These are phyloP conservation scores for Dusona sp. DNA, from an alignment of 2,888 invertebrate species.

Conservation along the genomic window DNA sequence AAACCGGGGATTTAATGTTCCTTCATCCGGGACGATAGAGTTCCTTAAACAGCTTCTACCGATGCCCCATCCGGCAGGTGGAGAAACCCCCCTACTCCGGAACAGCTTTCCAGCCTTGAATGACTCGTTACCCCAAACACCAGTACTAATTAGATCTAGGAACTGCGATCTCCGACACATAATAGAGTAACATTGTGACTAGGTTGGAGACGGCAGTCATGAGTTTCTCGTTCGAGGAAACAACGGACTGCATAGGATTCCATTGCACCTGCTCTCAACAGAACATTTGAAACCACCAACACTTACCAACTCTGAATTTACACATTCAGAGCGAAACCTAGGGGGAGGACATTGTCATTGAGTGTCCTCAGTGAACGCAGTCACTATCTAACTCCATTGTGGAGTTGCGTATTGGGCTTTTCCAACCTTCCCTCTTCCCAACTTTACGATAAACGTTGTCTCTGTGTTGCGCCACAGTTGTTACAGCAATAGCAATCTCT, in stretches of 20 bases:
- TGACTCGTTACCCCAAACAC: not conserved
- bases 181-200: not conserved
- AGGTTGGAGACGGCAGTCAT: constrained; percentile 13
- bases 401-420: constrained; percentile 50
- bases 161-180: not conserved
- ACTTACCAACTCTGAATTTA: constrained; percentile 26
- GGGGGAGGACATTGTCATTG: constrained; percentile 53
- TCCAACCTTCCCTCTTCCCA: constrained; percentile 40
- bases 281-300: constrained; percentile 24
- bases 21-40: not conserved
- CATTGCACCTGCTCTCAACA: constrained; percentile 58
- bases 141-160: not conserved
- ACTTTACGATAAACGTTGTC: constrained; percentile 50
- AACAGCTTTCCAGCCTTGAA: not conserved
- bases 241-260: constrained; percentile 39
- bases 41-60: not conserved
- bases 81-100: not conserved
- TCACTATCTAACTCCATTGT: constrained; percentile 69
- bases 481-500: constrained; percentile 49
- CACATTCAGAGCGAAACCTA: constrained; percentile 17
- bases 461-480: constrained; percentile 50
- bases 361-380: constrained; percentile 45
- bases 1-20: not conserved
- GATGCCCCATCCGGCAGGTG: not conserved
- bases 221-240: constrained; percentile 40